Evolutionary conservation across 2,113 vertebrate species (phyloP).

Genomic region (Cryptomyrus ogoouensis): DNA sequence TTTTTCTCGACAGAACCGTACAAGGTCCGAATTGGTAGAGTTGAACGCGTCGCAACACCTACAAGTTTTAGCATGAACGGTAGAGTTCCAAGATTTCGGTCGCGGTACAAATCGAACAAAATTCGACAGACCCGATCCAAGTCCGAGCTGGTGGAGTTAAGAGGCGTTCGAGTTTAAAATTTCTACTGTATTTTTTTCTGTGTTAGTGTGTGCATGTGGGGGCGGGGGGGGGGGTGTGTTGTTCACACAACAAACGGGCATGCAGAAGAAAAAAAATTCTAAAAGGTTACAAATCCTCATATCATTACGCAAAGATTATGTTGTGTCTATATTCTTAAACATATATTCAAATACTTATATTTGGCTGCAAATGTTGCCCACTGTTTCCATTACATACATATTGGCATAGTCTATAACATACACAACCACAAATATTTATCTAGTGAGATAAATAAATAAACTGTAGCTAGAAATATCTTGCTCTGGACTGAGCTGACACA

Average conservation of each 20-base stretch:
- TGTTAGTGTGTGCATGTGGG: background rate
- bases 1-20: too few species aligned
- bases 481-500: background rate
- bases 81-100: too few species aligned
- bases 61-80: too few species aligned
- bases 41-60: too few species aligned
- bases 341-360: conserved; percentile 1
- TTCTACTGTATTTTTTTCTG: background rate
- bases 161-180: too few species aligned
- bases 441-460: background rate
- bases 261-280: background rate
- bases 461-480: background rate
- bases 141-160: too few species aligned
- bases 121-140: too few species aligned
- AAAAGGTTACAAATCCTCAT: background rate
- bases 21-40: too few species aligned
- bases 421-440: background rate
- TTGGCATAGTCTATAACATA: background rate
- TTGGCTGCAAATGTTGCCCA: background rate
- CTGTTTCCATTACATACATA: background rate
- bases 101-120: too few species aligned
- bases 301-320: background rate
- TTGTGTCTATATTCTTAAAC: background rate
- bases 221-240: background rate
- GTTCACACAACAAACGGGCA: background rate